Evolutionary conservation across 2,888 invertebrate species (phyloP).

Genomic region (Graphium colonna): DNA sequence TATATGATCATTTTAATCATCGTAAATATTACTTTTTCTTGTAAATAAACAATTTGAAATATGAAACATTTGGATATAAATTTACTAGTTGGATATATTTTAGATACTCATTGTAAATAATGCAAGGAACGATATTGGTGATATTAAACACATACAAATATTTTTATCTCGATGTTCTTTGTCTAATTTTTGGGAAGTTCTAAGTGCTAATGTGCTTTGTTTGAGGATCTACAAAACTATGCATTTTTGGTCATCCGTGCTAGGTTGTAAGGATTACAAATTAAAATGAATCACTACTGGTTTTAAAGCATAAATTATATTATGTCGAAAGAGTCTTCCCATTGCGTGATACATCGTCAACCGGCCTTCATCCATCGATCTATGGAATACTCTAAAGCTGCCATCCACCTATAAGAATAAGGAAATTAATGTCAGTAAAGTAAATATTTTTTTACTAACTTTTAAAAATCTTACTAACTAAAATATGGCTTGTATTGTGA

Average conservation of each 20-base stretch:
- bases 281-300: slow-evolving; percentile 27
- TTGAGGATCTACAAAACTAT: slow-evolving; percentile 11
- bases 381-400: slow-evolving; percentile 95
- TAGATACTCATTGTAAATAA: not conserved
- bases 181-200: slow-evolving; percentile 20
- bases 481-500: too few species aligned
- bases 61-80: too few species aligned
- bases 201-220: not conserved
- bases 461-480: not conserved
- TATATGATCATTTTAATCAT: not conserved
- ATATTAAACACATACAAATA: too few species aligned
- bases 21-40: not conserved
- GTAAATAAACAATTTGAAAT: too few species aligned
- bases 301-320: slow-evolving; percentile 49
- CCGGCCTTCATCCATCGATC: slow-evolving; percentile 94
- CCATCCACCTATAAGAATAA: slow-evolving; percentile 89
- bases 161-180: slow-evolving; percentile 3
- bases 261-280: slow-evolving; percentile 29
- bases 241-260: slow-evolving; percentile 20
- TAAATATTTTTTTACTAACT: not conserved
- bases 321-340: slow-evolving; percentile 57
- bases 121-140: not conserved
- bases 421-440: slow-evolving; percentile 1
- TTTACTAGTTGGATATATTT: too few species aligned
- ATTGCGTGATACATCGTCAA: slow-evolving; percentile 64